Conservation (phyloP, 2,797 vertebrate species). For the Aselliscus stoliczkanus region DNA sequence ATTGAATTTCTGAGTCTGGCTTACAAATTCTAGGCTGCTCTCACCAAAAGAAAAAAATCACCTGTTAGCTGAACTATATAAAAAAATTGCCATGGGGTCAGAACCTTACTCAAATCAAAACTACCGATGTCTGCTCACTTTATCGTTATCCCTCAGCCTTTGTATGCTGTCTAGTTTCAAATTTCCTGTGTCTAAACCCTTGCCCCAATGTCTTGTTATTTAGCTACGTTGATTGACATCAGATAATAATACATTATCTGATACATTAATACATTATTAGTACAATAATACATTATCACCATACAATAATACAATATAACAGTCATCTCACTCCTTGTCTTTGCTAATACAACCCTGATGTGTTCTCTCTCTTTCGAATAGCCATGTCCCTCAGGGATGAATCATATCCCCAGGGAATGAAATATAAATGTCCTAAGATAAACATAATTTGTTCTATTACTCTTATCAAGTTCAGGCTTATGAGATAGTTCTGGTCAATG, state of each 20-base stretch:
- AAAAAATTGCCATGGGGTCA: neutral
- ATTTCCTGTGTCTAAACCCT: neutral
- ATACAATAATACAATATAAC: no score
- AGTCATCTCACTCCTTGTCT: neutral
- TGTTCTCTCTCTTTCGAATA: neutral
- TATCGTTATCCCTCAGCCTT: neutral
- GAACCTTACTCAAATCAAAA: neutral
- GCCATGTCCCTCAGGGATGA: neutral
- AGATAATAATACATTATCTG: neutral
- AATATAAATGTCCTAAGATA: neutral
- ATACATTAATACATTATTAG: no score
- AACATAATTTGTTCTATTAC: neutral
- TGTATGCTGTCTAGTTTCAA: neutral
- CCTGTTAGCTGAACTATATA: neutral
- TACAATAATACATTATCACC: neutral
- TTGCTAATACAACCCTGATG: neutral
- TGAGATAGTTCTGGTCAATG: neutral
- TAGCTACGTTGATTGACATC: neutral
- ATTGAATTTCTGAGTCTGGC: neutral
- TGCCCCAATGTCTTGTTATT: neutral
- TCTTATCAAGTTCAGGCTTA: neutral
- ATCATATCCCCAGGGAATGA: neutral
- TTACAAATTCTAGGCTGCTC: neutral
- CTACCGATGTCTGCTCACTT: neutral
- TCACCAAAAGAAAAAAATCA: neutral